A percentile compares a stretch with the other conserved stretches of the same genome.
Evolutionary conservation across 2,888 invertebrate species (phyloP).

Genomic region (Nematopogon swammerdamellus): DNA sequence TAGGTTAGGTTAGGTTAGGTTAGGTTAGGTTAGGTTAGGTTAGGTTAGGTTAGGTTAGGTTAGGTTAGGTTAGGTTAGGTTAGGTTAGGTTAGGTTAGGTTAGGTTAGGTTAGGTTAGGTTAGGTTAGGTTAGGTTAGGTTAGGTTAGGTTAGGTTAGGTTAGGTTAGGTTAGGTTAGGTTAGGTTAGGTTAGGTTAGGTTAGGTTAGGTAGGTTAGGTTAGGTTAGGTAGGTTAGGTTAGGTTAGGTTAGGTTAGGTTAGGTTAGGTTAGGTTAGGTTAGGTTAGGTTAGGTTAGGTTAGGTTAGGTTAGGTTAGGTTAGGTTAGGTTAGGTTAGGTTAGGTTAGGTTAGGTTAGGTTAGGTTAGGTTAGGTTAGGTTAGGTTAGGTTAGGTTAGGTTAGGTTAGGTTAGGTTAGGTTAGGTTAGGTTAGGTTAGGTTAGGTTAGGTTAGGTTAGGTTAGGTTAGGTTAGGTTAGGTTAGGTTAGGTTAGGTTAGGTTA

Average conservation of each 20-base stretch:
- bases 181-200: slow-evolving; percentile 4
- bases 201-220: too few relatives aligned
- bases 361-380: too few relatives aligned
- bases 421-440: too few relatives aligned
- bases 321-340: slow-evolving; percentile 6
- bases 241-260: slow-evolving; percentile 6
- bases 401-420: too few relatives aligned
- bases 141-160: slow-evolving; percentile 7
- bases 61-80: slow-evolving; percentile 7
- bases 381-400: too few relatives aligned
- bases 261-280: slow-evolving; percentile 5
- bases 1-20: slow-evolving; percentile 9
- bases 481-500: too few relatives aligned
- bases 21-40: slow-evolving; percentile 8
- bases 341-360: slow-evolving; percentile 7
- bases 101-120: slow-evolving; percentile 9
- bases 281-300: slow-evolving; percentile 5
- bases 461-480: too few relatives aligned
- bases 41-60: slow-evolving; percentile 10
- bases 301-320: slow-evolving; percentile 6
- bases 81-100: slow-evolving; percentile 8
- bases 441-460: too few relatives aligned
- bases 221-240: too few relatives aligned
- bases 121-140: slow-evolving; percentile 9
- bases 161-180: slow-evolving; percentile 6